Percentiles rank a stretch among this genome's conserved stretches.
Conservation (phyloP, 2,797 vertebrate species). For the Hirundo rustica region DNA sequence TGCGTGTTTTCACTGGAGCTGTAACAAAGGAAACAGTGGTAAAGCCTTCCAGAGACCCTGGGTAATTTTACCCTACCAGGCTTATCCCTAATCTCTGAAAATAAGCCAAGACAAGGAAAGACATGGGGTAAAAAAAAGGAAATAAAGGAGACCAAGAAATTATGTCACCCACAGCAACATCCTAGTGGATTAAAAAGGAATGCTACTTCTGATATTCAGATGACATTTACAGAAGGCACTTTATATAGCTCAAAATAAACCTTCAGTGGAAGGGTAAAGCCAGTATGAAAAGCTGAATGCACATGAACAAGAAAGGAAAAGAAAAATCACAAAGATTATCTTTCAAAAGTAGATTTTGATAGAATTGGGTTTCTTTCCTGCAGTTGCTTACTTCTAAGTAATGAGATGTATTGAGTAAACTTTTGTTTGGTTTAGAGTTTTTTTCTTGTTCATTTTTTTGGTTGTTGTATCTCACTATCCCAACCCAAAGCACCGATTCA, state of each 20-base stretch:
- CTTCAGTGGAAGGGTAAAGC: not conserved
- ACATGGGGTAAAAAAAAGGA: not conserved
- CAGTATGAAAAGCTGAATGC: not conserved
- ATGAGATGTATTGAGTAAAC: fast-evolving
- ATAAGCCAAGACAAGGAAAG: not conserved
- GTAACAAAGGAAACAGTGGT: not conserved
- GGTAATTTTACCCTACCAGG: not conserved
- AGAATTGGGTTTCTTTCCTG: not conserved
- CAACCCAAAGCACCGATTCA: not conserved
- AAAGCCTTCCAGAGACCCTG: not conserved
- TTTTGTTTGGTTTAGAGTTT: not conserved
- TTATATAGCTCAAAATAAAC: not conserved
- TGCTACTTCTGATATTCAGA: not conserved
- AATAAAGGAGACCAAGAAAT: not conserved
- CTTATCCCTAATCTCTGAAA: not conserved
- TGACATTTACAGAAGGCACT: not conserved
- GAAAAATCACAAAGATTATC: not conserved
- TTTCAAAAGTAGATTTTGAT: not conserved
- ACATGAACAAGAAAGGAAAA: not conserved
- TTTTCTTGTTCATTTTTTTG: not conserved
- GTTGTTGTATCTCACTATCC: not conserved
- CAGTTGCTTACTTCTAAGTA: not conserved
- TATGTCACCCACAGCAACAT: not conserved
- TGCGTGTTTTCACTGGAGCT: not conserved
- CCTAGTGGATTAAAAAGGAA: not conserved